Conservation (phyloP, 2,797 vertebrate genomes). For the Siniperca scherzeri region DNA sequence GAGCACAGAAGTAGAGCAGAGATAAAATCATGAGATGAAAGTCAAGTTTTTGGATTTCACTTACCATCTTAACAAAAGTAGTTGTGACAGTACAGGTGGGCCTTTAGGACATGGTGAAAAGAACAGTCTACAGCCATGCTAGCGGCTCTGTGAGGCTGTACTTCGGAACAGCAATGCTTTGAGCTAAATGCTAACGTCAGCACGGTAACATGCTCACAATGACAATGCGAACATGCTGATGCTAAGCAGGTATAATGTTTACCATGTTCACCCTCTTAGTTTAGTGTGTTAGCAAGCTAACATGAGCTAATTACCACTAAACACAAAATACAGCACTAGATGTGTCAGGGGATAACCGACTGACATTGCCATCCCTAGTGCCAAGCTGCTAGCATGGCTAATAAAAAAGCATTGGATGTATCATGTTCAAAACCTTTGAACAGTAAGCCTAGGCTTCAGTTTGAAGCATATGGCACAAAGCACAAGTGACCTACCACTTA, state of each 20-base stretch:
- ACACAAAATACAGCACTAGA: no score
- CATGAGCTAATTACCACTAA: no score
- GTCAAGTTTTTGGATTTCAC: slow-evolving; percentile 14
- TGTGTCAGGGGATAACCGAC: not conserved
- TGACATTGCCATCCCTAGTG: not conserved
- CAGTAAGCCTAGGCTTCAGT: not conserved
- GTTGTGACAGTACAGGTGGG: slow-evolving; percentile 6
- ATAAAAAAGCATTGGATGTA: not conserved
- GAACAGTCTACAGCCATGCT: not conserved
- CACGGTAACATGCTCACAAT: not conserved
- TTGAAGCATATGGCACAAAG: slow-evolving; percentile 12
- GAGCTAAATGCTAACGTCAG: not conserved
- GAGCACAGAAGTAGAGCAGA: slow-evolving; percentile 15
- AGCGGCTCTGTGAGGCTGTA: not conserved
- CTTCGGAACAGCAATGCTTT: not conserved
- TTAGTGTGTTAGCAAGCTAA: no score
- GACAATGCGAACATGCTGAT: not conserved
- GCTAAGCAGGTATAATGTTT: not conserved
- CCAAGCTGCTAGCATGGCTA: not conserved
- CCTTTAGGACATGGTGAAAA: not conserved
- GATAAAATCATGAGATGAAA: slow-evolving; percentile 10
- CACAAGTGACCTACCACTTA: slow-evolving; percentile 1
- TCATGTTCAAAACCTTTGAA: not conserved
- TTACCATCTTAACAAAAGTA: slow-evolving; percentile 6
- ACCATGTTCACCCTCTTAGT: not conserved